These are phyloP conservation scores for Lagopus muta DNA, from an alignment of 2,113 vertebrate genomes.

Conservation along the genomic window DNA sequence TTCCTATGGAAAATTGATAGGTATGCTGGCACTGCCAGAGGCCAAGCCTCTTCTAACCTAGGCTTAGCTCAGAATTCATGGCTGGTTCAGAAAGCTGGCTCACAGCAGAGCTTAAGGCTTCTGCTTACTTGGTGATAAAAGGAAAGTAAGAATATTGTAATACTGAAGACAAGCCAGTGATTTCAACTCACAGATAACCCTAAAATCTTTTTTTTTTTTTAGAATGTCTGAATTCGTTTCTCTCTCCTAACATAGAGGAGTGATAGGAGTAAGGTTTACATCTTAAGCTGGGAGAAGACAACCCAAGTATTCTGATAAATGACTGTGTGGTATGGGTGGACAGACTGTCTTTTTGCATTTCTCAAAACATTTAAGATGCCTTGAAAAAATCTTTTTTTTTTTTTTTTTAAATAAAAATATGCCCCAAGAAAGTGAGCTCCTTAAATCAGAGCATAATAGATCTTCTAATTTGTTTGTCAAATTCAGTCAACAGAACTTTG, in stretches of 20 bases:
- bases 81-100: background rate
- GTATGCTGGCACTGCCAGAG: background rate
- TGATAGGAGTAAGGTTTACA: background rate
- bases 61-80: background rate
- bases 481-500: background rate
- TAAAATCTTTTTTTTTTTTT: background rate
- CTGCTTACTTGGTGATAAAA: background rate
- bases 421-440: background rate
- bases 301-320: background rate
- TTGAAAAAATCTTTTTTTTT: background rate
- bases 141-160: background rate
- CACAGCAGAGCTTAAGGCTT: background rate
- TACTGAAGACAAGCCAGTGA: background rate
- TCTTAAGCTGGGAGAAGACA: background rate
- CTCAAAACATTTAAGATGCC: background rate
- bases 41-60: background rate
- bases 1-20: background rate
- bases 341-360: background rate
- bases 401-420: background rate
- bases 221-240: background rate
- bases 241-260: background rate
- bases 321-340: background rate
- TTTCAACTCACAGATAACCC: accelerated
- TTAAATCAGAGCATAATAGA: background rate
- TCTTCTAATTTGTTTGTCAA: background rate